A percentile compares a stretch with the other conserved stretches of the same genome.
Evolutionary conservation across 2,797 vertebrate genomes (phyloP).

Genomic region (Alca torda): DNA sequence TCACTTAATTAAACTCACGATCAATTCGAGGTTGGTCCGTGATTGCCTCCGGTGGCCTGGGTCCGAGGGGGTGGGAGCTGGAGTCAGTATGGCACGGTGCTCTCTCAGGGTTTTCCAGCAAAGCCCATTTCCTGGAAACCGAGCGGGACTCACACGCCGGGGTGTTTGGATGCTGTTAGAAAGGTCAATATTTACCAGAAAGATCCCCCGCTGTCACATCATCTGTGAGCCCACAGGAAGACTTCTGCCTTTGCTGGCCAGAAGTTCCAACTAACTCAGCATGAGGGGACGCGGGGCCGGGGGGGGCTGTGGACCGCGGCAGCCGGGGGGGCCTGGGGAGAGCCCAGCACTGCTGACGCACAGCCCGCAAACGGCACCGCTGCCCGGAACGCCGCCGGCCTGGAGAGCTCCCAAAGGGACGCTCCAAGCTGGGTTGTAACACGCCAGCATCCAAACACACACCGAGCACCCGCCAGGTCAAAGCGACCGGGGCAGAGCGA

Average conservation of each 20-base stretch:
- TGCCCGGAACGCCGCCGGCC: accelerated
- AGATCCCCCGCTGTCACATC: background rate
- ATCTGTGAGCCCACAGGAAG: accelerated
- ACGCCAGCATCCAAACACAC: background rate
- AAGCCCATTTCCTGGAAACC: background rate
- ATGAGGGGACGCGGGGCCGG: accelerated
- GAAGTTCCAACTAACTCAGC: background rate
- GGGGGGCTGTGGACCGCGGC: accelerated
- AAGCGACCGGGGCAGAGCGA: background rate
- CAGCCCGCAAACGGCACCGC: accelerated
- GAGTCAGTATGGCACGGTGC: accelerated
- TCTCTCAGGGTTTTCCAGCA: background rate
- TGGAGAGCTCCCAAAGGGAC: background rate
- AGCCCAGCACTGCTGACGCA: background rate
- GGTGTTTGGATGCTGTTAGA: accelerated
- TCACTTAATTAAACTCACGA: background rate
- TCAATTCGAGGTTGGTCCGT: background rate
- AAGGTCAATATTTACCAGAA: background rate
- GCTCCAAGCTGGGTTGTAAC: too few relatives aligned
- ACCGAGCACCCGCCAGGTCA: accelerated
- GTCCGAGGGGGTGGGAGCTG: background rate
- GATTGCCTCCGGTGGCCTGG: accelerated
- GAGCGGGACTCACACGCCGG: accelerated
- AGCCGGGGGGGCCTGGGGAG: too few relatives aligned
- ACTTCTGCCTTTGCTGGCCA: background rate